A percentile compares a stretch with the other conserved stretches of the same genome.
These are phyloP conservation scores for Rhinogobius similis DNA, from an alignment of 2,113 vertebrate genomes.

Conservation along the genomic window DNA sequence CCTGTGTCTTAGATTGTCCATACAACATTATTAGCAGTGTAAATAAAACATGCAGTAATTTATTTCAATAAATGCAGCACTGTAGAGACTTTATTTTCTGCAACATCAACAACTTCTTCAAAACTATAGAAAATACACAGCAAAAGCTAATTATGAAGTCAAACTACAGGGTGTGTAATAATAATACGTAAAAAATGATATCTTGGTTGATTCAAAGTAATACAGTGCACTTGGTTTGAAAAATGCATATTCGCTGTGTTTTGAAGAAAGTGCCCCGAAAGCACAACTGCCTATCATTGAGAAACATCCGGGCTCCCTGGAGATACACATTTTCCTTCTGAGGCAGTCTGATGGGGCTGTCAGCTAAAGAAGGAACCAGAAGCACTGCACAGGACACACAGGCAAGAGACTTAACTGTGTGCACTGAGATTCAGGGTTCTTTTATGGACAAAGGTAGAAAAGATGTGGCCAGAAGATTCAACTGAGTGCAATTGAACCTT, in stretches of 20 bases:
- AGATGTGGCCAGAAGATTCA: neutral
- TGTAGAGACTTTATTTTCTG: neutral
- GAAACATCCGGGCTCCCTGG: slow-evolving; percentile 12
- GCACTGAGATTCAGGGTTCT: neutral
- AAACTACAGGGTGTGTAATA: neutral
- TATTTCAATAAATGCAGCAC: neutral
- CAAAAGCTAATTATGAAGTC: neutral
- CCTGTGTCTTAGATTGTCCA: neutral
- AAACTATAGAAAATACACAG: neutral
- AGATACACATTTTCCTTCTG: slow-evolving; percentile 17
- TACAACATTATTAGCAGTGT: neutral
- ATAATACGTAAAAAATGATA: neutral
- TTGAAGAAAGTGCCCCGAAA: neutral
- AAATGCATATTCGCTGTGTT: slow-evolving; percentile 18
- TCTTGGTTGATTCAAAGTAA: neutral
- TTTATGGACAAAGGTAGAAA: neutral
- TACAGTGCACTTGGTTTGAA: neutral
- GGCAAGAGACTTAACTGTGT: neutral
- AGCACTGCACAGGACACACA: neutral
- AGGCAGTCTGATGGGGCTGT: slow-evolving; percentile 8
- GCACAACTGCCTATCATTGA: slow-evolving; percentile 2
- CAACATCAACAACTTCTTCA: neutral
- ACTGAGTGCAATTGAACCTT: too few relatives aligned
- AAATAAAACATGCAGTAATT: neutral
- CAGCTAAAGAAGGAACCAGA: slow-evolving; percentile 7